Evolutionary conservation across 2,888 invertebrate species (phyloP).

Genomic region (Polylopha cassiicola): DNA sequence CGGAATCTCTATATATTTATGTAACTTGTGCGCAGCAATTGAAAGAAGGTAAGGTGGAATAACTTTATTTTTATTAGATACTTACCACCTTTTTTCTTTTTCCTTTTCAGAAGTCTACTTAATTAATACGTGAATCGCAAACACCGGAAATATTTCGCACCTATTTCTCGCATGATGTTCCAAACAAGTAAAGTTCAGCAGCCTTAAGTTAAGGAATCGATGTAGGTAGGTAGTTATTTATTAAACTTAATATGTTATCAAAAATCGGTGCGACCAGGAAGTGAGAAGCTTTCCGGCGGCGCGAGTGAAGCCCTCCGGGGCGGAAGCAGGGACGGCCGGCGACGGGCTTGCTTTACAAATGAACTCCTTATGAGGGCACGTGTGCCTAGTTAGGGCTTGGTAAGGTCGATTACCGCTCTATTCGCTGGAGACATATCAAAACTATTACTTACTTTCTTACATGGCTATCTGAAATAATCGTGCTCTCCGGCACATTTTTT

Average conservation of each 20-base stretch:
- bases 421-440: background rate
- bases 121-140: no score
- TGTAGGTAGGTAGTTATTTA: slow-evolving; percentile 46
- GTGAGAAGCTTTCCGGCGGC: slow-evolving; percentile 64
- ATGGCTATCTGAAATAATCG: no score
- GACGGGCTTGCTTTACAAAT: slow-evolving; percentile 71
- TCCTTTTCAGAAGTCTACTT: no score
- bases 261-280: slow-evolving; percentile 67
- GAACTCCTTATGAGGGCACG: slow-evolving; percentile 66
- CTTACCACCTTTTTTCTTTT: no score
- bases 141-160: no score
- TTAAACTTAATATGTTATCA: slow-evolving; percentile 59
- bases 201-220: slow-evolving; percentile 38
- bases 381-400: slow-evolving; percentile 37
- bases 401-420: slow-evolving; percentile 48
- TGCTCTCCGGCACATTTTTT: no score
- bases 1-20: no score
- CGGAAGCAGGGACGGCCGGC: slow-evolving; percentile 55
- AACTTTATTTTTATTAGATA: no score
- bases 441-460: background rate
- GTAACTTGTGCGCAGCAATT: no score
- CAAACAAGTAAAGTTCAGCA: slow-evolving; percentile 35
- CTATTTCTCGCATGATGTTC: no score
- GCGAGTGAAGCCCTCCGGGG: slow-evolving; percentile 56
- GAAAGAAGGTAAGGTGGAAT: no score